A percentile compares a stretch with the other conserved stretches of the same genome.
phyloP scores from a whole-genome alignment of 2,113 vertebrate species.

The Austrofundulus limnaeus region DNA sequence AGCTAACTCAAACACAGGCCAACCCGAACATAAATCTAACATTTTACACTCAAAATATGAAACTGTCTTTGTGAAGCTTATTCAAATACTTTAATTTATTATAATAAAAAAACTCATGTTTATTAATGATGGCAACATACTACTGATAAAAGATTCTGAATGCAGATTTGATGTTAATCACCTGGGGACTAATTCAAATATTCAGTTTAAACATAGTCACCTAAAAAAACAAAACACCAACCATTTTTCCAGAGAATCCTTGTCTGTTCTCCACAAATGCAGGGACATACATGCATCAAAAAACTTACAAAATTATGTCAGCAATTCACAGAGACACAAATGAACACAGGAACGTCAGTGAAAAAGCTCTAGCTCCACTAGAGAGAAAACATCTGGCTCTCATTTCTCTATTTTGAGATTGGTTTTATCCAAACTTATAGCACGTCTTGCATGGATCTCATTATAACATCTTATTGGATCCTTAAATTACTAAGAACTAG shows the following conservation, averaged over 20 bases:
- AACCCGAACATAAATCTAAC: background rate
- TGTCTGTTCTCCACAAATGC: background rate
- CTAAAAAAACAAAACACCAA: background rate
- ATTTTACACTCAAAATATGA: too few species aligned
- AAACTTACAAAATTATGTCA: background rate
- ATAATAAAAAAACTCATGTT: background rate
- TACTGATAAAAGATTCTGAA: background rate
- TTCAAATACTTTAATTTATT: background rate
- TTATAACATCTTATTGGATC: background rate
- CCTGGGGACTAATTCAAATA: too few species aligned
- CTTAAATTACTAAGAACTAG: background rate
- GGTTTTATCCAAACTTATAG: background rate
- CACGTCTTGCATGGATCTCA: background rate
- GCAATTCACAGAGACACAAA: slow-evolving; percentile 6
- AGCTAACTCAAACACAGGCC: background rate
- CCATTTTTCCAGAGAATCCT: background rate
- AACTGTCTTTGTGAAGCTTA: background rate
- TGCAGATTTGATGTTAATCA: background rate
- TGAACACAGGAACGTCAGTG: background rate
- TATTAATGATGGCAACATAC: background rate
- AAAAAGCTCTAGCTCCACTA: background rate
- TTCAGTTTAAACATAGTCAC: background rate
- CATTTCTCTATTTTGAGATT: background rate
- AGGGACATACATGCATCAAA: background rate
- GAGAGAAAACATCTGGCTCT: background rate